Evolutionary conservation across 37 sponge, comb jelly and placozoan species (phyloP), one percentile per base, ranked within the genome.

Genomic region (Cladorhizidae sp.): DNA sequence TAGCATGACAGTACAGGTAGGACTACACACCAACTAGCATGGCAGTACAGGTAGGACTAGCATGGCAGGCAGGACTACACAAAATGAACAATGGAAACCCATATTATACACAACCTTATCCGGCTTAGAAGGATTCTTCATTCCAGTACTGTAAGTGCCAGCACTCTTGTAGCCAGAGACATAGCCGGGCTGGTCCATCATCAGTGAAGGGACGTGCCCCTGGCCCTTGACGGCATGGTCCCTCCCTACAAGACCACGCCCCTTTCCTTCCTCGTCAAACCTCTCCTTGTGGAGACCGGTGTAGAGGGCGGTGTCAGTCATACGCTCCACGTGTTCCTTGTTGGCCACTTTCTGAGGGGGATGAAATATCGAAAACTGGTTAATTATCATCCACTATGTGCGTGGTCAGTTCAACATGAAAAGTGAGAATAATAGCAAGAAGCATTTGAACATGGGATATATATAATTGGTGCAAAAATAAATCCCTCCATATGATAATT

Each of bases 221-320:
- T 15, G 3, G 22, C 92, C 92, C 43, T 92, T 92, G 32, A 72
- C 49, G 40, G 58, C 42, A 12, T 80, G 78, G 75, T 96, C 91
- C 40, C 97, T 51, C 42, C 97, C 97, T 51, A 80, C 97, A 31
- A 96, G 56, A 5, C 97, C 97, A 31, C 68, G 83, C 39, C 97
- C 97, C 70, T 96, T 96, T 3, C 97, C 97, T 33, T 68, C 69
- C 39, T 90, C 93, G 36, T 93, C 93, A 84, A 96, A 96, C 41
- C 97, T 70, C 56, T 75, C 55, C 80, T 96, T 96, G 80, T 96
- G 97, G 26, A 82, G 33, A 5, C 97, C 97, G 36, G 97, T 96
- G 86, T 96, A 96, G 51, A 83, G 86, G 52, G 83, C 64, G 14
- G 97, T 90, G 75, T 96, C 97, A 18, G 97, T 96, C 82, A 96